These are phyloP conservation scores for Tokudaia tokunoshimensis DNA, from an alignment of 2,797 vertebrate species.

Conservation along the genomic window DNA sequence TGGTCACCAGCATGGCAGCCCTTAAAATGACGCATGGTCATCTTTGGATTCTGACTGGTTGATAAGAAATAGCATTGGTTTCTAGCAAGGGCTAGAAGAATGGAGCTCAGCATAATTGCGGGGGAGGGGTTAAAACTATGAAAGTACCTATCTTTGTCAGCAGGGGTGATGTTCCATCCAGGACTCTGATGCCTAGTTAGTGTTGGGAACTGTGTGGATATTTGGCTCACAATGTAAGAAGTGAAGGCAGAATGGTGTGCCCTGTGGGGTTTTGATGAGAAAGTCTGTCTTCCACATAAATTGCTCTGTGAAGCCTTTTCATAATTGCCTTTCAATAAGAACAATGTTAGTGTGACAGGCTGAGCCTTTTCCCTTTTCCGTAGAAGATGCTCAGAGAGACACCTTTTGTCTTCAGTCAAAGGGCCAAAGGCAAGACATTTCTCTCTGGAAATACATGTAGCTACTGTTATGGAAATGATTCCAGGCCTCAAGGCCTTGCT, in stretches of 20 bases:
- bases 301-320: constrained; percentile 1
- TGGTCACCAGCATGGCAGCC: not conserved
- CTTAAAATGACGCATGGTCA: not conserved
- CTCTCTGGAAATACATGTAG: not conserved
- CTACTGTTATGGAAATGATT: constrained; percentile 41
- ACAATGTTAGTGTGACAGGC: not conserved
- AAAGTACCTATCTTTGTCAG: not conserved
- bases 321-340: constrained; percentile 45
- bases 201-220: not conserved
- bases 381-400: not conserved
- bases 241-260: not conserved
- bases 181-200: rapidly evolving
- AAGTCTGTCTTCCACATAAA: not conserved
- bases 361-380: not conserved
- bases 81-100: not conserved
- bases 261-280: not conserved
- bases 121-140: not conserved
- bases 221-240: not conserved
- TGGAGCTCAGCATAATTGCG: not conserved
- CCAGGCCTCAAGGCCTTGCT: not conserved
- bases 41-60: not conserved
- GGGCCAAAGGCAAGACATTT: constrained; percentile 43
- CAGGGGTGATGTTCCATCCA: not conserved
- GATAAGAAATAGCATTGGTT: rapidly evolving
- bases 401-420: constrained; percentile 37